Conservation (phyloP, 2,797 vertebrate species). For the Pelobates cultripes region DNA sequence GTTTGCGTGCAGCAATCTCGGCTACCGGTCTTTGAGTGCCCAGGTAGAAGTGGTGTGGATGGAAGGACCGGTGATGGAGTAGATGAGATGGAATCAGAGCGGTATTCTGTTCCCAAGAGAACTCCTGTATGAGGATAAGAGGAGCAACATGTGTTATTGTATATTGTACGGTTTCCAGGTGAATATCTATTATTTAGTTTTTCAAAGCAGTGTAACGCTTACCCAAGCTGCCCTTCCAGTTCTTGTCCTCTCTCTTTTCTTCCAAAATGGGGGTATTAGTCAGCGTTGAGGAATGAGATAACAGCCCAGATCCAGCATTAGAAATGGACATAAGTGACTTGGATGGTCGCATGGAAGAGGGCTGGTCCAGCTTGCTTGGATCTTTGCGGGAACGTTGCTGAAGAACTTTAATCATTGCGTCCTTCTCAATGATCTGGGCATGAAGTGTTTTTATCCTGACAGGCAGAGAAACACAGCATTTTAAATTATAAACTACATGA, state of each 20-base stretch:
- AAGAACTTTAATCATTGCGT: constrained; percentile 98
- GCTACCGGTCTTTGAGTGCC: constrained; percentile 94
- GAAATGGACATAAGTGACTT: constrained; percentile 98
- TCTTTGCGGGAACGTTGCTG: constrained; percentile 97
- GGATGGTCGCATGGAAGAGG: constrained; percentile 92
- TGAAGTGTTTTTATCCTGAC: constrained; percentile 96
- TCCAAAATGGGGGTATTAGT: constrained; percentile 92
- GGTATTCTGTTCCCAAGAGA: constrained; percentile 90
- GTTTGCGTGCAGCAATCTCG: constrained; percentile 97
- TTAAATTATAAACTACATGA: too few species aligned
- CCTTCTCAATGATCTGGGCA: constrained; percentile 98
- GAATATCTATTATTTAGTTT: not conserved
- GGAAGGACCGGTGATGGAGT: constrained; percentile 91
- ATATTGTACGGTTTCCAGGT: not conserved
- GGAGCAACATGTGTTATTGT: not conserved
- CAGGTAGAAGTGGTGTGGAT: constrained; percentile 82
- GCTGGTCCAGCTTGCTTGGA: constrained; percentile 83
- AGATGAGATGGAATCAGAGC: constrained; percentile 88
- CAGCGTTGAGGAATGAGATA: constrained; percentile 86
- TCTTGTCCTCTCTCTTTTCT: constrained; percentile 89
- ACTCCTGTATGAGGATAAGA: constrained; percentile 74
- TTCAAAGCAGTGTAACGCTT: constrained; percentile 48
- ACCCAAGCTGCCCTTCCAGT: constrained; percentile 98
- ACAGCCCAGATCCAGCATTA: constrained; percentile 84
- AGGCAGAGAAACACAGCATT: not conserved